Conservation (phyloP, 2,888 invertebrate species). For the Leucophora obtusa region DNA sequence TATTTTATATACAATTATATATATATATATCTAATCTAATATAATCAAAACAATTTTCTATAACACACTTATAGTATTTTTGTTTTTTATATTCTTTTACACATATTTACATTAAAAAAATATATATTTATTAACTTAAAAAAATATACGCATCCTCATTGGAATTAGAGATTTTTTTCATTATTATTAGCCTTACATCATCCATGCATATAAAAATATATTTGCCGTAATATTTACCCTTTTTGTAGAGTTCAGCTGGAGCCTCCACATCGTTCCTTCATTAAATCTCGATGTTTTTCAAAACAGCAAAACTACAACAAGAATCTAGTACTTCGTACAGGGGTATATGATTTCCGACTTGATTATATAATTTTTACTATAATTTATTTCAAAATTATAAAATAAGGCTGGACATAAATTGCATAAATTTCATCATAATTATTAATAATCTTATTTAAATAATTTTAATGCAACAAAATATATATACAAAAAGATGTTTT, state of each 20-base stretch:
- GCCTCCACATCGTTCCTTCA: conserved; percentile 7
- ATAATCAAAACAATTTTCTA: background rate
- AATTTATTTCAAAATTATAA: conserved; percentile 29
- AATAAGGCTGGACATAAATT: background rate
- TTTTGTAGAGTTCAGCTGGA: background rate
- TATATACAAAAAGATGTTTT: too few species aligned
- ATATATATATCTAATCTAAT: too few species aligned
- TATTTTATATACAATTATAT: background rate
- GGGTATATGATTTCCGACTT: conserved; percentile 6
- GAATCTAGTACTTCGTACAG: background rate
- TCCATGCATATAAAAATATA: background rate
- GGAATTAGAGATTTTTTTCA: background rate
- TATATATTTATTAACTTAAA: background rate
- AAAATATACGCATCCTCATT: background rate
- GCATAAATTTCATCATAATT: background rate
- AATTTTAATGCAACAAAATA: too few species aligned
- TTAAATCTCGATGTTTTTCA: background rate
- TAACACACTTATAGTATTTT: background rate
- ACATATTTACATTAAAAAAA: background rate
- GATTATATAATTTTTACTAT: conserved; percentile 10
- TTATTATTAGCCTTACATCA: background rate
- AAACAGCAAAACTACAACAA: background rate
- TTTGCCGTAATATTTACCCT: background rate
- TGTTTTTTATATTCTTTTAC: background rate
- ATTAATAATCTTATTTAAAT: too few species aligned